Evolutionary conservation across 2,797 vertebrate species (phyloP).

Genomic region (Sorex maritimensis): DNA sequence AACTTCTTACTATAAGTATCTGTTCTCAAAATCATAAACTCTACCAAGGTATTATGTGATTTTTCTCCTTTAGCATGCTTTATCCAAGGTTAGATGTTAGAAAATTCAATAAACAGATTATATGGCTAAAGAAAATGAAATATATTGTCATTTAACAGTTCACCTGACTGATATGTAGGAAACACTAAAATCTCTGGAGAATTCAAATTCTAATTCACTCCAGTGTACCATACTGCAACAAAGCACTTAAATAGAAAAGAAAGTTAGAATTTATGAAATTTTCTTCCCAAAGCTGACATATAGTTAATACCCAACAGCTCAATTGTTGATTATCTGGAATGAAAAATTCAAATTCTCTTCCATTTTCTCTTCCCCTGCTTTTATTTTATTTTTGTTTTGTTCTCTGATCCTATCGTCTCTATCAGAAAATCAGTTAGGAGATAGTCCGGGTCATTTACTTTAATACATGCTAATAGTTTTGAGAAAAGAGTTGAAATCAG

Average conservation of each 20-base stretch:
- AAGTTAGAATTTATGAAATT: slow-evolving; percentile 36
- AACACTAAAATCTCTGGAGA: slow-evolving; percentile 43
- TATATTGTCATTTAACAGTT: slow-evolving; percentile 1
- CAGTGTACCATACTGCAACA: not conserved
- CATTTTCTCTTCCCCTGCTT: not conserved
- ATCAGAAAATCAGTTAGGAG: slow-evolving; percentile 15
- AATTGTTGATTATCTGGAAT: not conserved
- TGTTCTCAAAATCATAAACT: slow-evolving; percentile 28
- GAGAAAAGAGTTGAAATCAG: not conserved
- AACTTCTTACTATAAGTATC: too few relatives aligned
- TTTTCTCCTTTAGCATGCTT: not conserved
- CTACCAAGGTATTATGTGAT: not conserved
- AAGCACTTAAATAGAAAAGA: not conserved
- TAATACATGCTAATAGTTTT: not conserved
- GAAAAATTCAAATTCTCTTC: slow-evolving; percentile 14
- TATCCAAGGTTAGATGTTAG: not conserved
- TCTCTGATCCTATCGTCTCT: slow-evolving; percentile 26
- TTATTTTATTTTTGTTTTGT: not conserved
- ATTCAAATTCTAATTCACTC: not conserved
- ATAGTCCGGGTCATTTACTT: slow-evolving; percentile 12
- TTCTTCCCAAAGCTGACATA: not conserved
- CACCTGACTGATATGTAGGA: not conserved
- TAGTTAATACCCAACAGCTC: not conserved
- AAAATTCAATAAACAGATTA: slow-evolving; percentile 13
- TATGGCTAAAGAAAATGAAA: not conserved